Conservation (phyloP, 2,797 vertebrate genomes). For the Coendou prehensilis region DNA sequence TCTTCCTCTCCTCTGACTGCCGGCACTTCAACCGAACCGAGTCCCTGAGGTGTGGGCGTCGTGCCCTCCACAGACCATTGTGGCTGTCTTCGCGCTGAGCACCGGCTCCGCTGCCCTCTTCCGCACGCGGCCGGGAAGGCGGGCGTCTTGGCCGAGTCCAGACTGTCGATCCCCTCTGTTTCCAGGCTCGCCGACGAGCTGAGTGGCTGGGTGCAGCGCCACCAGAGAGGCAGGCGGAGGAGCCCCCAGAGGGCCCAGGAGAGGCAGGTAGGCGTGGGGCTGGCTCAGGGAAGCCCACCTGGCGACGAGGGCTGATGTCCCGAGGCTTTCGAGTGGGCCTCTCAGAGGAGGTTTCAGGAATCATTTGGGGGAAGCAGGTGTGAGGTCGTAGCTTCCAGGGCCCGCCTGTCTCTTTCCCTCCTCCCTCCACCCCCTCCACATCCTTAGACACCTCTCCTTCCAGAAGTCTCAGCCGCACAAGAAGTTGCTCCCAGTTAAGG, state of each 20-base stretch:
- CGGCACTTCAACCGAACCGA: slow-evolving; percentile 96
- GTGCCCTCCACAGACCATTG: accelerated
- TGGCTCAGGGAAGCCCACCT: not conserved
- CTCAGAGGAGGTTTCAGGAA: not conserved
- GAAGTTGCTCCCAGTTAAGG: slow-evolving; percentile 90
- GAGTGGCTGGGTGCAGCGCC: slow-evolving; percentile 94
- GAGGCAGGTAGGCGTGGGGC: slow-evolving; percentile 79
- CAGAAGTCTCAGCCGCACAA: slow-evolving; percentile 93
- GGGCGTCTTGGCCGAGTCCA: not conserved
- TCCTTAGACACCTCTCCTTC: slow-evolving; percentile 76
- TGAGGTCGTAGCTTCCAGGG: slow-evolving; percentile 59
- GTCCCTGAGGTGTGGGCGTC: slow-evolving; percentile 91
- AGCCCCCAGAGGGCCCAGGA: slow-evolving; percentile 78
- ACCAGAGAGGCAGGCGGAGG: slow-evolving; percentile 95
- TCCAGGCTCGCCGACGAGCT: slow-evolving; percentile 94
- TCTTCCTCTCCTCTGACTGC: slow-evolving; percentile 94
- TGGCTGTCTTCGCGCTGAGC: not conserved
- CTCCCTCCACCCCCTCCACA: slow-evolving; percentile 67
- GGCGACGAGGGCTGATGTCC: not conserved
- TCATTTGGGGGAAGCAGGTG: not conserved
- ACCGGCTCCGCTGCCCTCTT: not conserved
- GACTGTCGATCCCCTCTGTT: not conserved
- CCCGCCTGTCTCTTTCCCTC: slow-evolving; percentile 14
- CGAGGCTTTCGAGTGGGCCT: not conserved
- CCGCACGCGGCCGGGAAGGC: accelerated